Percentiles rank a stretch among this genome's conserved stretches.
phyloP scores from a whole-genome alignment of 2,113 vertebrate species.

The Candoia aspera region DNA sequence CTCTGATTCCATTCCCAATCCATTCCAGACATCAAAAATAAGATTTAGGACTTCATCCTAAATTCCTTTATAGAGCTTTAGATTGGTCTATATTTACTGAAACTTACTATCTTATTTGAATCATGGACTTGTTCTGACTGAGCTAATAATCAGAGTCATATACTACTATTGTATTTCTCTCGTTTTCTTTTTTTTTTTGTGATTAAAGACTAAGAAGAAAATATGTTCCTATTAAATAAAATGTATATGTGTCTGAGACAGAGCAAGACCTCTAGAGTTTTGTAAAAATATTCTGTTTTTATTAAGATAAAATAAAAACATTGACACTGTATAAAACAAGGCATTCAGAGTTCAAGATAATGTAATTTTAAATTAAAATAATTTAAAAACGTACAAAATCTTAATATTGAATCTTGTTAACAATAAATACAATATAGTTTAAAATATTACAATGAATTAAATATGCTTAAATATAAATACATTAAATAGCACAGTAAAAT shows the following conservation, averaged over 20 bases:
- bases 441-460: background rate
- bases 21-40: background rate
- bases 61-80: background rate
- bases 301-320: background rate
- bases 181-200: background rate
- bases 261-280: background rate
- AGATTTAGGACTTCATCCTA: background rate
- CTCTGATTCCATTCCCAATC: background rate
- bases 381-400: background rate
- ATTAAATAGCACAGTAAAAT: conserved; percentile 4
- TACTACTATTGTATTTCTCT: background rate
- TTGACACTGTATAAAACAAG: background rate
- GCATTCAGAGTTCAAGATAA: background rate
- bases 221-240: background rate
- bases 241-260: background rate
- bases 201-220: background rate
- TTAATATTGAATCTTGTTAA: background rate
- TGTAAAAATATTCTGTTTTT: conserved; percentile 3
- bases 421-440: background rate
- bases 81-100: background rate
- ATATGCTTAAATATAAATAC: conserved; percentile 28
- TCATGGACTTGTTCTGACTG: background rate
- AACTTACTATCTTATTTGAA: background rate
- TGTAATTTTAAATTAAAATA: background rate
- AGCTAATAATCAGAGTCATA: background rate